A percentile compares a stretch with the other conserved stretches of the same genome.
These are phyloP conservation scores for Cyanistes caeruleus DNA, from an alignment of 2,113 vertebrate species.

Conservation along the genomic window DNA sequence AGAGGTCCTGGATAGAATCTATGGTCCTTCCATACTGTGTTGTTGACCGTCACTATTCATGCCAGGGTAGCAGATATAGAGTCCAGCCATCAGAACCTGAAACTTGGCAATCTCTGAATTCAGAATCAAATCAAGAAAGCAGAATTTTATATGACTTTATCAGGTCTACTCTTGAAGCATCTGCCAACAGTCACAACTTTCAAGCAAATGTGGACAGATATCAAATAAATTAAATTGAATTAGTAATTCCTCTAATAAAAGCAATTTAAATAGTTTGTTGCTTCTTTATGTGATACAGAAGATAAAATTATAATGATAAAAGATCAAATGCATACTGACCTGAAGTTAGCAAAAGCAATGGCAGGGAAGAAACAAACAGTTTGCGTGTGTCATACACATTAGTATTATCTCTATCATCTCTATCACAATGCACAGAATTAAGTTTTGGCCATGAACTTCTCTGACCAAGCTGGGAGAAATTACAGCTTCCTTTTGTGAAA, in stretches of 20 bases:
- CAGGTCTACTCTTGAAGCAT: neutral
- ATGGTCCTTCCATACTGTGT: neutral
- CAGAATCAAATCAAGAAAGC: neutral
- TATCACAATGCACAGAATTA: neutral
- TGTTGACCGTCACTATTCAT: neutral
- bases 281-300: neutral
- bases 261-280: neutral
- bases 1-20: neutral
- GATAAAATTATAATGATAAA: neutral
- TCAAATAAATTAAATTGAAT: neutral
- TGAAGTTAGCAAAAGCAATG: neutral
- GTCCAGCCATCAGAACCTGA: fast-evolving
- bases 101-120: neutral
- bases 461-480: neutral
- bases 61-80: neutral
- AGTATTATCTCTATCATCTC: neutral
- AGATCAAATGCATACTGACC: neutral
- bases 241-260: neutral
- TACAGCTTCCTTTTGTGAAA: neutral
- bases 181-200: neutral
- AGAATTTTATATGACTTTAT: neutral
- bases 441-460: neutral
- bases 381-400: fast-evolving
- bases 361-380: neutral
- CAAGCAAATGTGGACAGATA: neutral